Evolutionary conservation across 2,113 vertebrate genomes (phyloP).

Genomic region (Gallinago undulata): DNA sequence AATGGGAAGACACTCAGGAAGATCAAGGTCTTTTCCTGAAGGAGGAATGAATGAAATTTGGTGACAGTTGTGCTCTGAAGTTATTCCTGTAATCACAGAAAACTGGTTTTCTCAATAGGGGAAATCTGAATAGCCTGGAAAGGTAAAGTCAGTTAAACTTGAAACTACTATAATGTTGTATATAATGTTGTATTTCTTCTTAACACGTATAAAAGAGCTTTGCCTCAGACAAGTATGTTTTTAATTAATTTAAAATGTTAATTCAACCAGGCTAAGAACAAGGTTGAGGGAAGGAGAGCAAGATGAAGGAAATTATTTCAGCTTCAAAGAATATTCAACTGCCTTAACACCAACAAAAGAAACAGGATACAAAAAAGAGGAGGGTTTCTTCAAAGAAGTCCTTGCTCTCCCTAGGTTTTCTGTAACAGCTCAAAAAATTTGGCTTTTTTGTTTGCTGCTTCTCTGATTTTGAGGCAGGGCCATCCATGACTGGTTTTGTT

Average conservation of each 20-base stretch:
- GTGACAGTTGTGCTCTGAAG: not conserved
- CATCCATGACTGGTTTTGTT: not conserved
- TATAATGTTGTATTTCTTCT: not conserved
- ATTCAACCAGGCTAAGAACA: not conserved
- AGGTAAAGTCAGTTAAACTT: not conserved
- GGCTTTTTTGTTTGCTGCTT: not conserved
- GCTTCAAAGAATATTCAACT: constrained; percentile 7
- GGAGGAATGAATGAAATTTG: not conserved
- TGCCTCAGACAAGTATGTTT: not conserved
- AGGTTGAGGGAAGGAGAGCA: not conserved
- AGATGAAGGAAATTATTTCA: constrained; percentile 25
- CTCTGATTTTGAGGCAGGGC: not conserved
- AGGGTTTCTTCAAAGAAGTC: not conserved
- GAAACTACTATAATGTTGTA: not conserved
- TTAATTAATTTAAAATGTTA: constrained; percentile 37
- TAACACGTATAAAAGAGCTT: not conserved
- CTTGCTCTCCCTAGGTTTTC: not conserved
- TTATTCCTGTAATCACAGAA: not conserved
- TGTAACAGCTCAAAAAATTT: not conserved
- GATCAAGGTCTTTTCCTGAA: not conserved
- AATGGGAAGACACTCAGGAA: not conserved
- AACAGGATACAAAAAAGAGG: not conserved
- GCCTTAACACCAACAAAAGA: not conserved
- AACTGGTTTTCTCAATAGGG: not conserved
- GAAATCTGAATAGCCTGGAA: not conserved